Evolutionary conservation across 2,797 vertebrate species (phyloP), one percentile per base, ranked within the genome.

Genomic region (Enteromius unitaeniatus): DNA sequence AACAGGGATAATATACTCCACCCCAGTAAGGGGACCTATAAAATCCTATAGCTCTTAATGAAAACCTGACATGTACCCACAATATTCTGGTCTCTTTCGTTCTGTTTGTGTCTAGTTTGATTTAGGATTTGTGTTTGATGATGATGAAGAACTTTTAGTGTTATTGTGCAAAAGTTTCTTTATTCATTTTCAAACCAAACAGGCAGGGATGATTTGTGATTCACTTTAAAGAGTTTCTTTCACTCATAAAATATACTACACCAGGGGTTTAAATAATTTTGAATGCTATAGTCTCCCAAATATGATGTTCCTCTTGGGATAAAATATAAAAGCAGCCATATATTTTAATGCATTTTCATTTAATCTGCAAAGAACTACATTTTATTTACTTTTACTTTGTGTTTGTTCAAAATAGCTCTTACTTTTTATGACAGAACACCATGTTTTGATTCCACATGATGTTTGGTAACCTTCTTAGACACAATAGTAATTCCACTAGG

Each of bases 1-100:
- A 92, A 91, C 92, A 93, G 89, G 91, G 93, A 92, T 89, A 92
- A 93, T 93, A 92, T 90, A 92, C 91, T 91, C 88, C 87, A 82
- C 84, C 89, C 89, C 87, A 93, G 91, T 91, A 88, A 91, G 91
- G 89, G 87, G 88, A 89, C 86, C 75, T 91, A 88, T 89, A 89
- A 91, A 89, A 92, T 89, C 90, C 87, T 87, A 90, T 85, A 90
- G 85, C 87, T 91, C 81, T 83, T 92, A 93, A 95, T 94, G 85
- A 92, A 93, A 93, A 77, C 90, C 93, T 92, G 88, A 87, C 92
- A 92, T 79, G 58, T 88, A 84, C 77, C 86, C 88, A 88, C 87
- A 92, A 93, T 91, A 81, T 28, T 58, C 86, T 93, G 89, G 90
- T 92, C 92, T 92, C 86, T 91, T 91, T 90, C 88, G 34, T 74